Percentiles rank a stretch among this genome's conserved stretches.
Conservation (phyloP, 2,888 invertebrate species). For the Amphipyra tragopoginis region DNA sequence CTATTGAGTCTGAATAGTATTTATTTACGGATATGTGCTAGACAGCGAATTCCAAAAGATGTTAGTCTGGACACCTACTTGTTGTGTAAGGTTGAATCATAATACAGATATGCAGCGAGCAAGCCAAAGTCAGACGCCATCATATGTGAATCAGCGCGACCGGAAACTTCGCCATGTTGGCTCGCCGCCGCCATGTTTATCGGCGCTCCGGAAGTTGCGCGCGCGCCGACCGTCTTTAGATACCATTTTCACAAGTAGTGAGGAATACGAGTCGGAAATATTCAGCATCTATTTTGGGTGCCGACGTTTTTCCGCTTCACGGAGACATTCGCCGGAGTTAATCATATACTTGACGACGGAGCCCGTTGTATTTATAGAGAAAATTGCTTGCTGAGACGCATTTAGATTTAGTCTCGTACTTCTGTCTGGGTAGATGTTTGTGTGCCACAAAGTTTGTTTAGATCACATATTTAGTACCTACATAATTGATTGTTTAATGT, state of each 20-base stretch:
- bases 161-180: slow-evolving; percentile 89
- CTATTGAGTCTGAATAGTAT: slow-evolving; percentile 17
- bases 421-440: slow-evolving; percentile 68
- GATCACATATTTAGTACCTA: slow-evolving; percentile 23
- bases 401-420: slow-evolving; percentile 79
- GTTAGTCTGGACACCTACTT: slow-evolving; percentile 78
- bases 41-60: slow-evolving; percentile 73
- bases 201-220: slow-evolving; percentile 88
- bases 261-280: slow-evolving; percentile 86
- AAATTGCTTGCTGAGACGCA: slow-evolving; percentile 74
- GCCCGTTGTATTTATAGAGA: slow-evolving; percentile 81
- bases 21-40: slow-evolving; percentile 66
- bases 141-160: slow-evolving; percentile 87
- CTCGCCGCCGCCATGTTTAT: slow-evolving; percentile 87
- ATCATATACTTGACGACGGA: slow-evolving; percentile 84
- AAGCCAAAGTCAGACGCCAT: slow-evolving; percentile 81
- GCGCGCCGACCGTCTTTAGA: slow-evolving; percentile 87
- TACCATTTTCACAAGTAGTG: slow-evolving; percentile 83
- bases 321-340: slow-evolving; percentile 84
- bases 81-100: slow-evolving; percentile 87
- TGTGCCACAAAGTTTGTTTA: slow-evolving; percentile 43
- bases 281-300: slow-evolving; percentile 83
- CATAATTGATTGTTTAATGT: slow-evolving; percentile 30
- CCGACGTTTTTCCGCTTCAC: slow-evolving; percentile 87
- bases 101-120: slow-evolving; percentile 87